Evolutionary conservation across 2,888 invertebrate genomes (phyloP).

Genomic region (Ectemnius lituratus): DNA sequence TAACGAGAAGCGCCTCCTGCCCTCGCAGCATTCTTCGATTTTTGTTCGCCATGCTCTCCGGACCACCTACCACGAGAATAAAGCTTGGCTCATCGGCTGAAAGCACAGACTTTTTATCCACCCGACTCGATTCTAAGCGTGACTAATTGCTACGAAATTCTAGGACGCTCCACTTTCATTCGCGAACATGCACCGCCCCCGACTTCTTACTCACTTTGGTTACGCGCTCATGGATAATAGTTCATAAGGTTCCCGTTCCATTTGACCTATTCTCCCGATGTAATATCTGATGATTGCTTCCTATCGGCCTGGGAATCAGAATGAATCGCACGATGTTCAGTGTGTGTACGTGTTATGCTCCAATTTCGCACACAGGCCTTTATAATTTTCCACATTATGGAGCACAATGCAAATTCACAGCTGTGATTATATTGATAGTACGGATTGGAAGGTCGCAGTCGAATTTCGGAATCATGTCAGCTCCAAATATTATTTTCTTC

Average conservation of each 20-base stretch:
- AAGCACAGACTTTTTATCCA: slow-evolving; percentile 4
- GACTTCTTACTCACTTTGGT: too few relatives aligned
- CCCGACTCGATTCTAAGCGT: background rate
- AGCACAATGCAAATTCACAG: background rate
- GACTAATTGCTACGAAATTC: background rate
- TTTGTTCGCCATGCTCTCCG: slow-evolving; percentile 23
- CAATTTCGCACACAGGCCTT: slow-evolving; percentile 3
- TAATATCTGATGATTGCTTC: slow-evolving; percentile 1
- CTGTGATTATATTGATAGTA: too few relatives aligned
- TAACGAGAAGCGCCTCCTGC: slow-evolving; percentile 46
- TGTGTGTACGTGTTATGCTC: background rate
- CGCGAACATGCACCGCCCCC: too few relatives aligned
- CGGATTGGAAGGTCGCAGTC: too few relatives aligned
- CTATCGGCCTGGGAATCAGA: background rate
- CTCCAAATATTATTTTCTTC: too few relatives aligned
- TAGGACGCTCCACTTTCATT: too few relatives aligned
- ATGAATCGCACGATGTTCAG: background rate
- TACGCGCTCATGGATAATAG: too few relatives aligned
- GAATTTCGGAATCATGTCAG: too few relatives aligned
- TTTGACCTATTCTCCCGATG: background rate
- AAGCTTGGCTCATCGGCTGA: slow-evolving; percentile 7
- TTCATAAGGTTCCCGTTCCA: too few relatives aligned
- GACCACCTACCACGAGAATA: slow-evolving; percentile 51
- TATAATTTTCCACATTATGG: slow-evolving; percentile 27
- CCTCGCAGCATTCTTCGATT: slow-evolving; percentile 33